Percentiles rank a stretch among this genome's conserved stretches.
These are phyloP conservation scores for Tanytarsus gracilentus DNA, from an alignment of 2,888 invertebrate genomes.

Conservation along the genomic window DNA sequence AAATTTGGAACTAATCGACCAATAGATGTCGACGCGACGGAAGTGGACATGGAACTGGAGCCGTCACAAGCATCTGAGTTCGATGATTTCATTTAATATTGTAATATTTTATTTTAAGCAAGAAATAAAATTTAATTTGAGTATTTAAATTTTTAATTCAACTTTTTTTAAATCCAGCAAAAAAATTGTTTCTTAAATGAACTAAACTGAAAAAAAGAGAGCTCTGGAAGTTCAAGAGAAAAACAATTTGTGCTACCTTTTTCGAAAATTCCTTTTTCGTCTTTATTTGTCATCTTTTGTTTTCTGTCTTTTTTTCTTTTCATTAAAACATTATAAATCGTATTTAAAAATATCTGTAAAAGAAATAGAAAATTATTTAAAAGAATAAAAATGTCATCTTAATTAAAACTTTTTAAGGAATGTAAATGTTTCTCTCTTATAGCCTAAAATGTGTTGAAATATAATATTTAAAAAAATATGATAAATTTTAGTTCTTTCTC, in stretches of 20 bases:
- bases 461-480: background rate
- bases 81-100: background rate
- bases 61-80: constrained; percentile 33
- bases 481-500: background rate
- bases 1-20: background rate
- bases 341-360: constrained; percentile 20
- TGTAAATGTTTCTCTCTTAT: background rate
- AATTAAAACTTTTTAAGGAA: background rate
- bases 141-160: background rate
- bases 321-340: constrained; percentile 23
- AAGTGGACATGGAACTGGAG: constrained; percentile 41
- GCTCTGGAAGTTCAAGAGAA: no score
- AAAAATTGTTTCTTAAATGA: no score
- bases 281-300: constrained; percentile 24
- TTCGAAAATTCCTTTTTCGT: constrained; percentile 3
- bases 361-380: constrained; percentile 18
- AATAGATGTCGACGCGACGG: constrained; percentile 30
- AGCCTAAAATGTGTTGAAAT: background rate
- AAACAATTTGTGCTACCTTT: background rate
- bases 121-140: constrained; percentile 3
- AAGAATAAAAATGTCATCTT: constrained; percentile 10
- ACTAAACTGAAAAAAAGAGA: no score
- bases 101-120: no score
- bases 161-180: no score
- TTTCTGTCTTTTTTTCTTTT: constrained; percentile 17